Base-by-base conservation (phyloP, 2,113 vertebrate species). In the Hippocampus comes region DNA sequence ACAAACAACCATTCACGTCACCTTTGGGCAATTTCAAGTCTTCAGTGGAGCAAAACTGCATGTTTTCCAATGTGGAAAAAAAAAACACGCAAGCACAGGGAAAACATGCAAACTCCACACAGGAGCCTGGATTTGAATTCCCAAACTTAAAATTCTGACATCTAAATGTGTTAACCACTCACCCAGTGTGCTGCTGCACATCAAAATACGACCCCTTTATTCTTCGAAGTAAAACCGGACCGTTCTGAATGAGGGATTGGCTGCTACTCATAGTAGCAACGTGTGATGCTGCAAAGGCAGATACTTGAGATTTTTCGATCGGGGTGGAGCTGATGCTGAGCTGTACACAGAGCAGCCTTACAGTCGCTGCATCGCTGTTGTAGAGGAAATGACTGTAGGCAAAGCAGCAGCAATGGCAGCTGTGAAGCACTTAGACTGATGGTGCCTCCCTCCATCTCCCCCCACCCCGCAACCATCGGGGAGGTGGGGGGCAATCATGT, bases 291-390 rank as follows among this genome's bases (percentile, higher is more conserved):
- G n/a, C 34, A 67, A 23, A 71, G 63, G 57, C 46, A 51, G 9
- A 72, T 34, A 49, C 51, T 66, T 34, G 56, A 74, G 46, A 60
- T 78, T n/a, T 73, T 73, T 71, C 9, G 3, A 55, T 57, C 34
- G 49, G 71, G 71, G 66, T 61, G 42, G 43, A 67, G 68, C n/a
- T 55, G 53, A 56, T 41, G 68, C 53, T 23, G 53, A 70, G 71
- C 70, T 46, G 73, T 77, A 76, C 75, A 76, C 84, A 82, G 78
- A 81, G 67, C 79, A 76, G 49, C 86, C 75, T 89, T 91, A 90
- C 88, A 91, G 89, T 91, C 82, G 70, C 80, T 73, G 86, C 89
- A 91, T 93, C 82, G 90, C 87, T 91, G 89, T 90, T 92, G 84
- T 86, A 90, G 87, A 85, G 84, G 84, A 87, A 89, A 86, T 87